Base-by-base conservation (phyloP, 2,797 vertebrate species). In the Artibeus jamaicensis region DNA sequence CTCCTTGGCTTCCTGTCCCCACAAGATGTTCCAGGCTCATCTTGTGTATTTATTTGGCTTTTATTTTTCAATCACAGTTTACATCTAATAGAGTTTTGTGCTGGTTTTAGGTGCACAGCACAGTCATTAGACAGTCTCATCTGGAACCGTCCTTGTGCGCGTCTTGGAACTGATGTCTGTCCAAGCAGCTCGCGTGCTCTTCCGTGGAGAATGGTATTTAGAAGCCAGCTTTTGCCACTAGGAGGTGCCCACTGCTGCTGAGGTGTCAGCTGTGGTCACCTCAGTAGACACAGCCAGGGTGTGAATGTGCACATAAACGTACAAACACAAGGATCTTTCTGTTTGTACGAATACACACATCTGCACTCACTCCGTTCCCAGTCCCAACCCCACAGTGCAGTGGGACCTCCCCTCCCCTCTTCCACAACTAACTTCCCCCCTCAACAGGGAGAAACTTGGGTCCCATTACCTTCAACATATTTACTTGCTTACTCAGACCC, bases 401-500 rank as follows among this genome's bases (percentile, higher is more conserved):
- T 15, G 65, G 46, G 83, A 89, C 19, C 37, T 46, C 32, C 24
- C 70, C 32, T 34, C 37, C 46, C 24, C 42, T 68, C 46, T 89
- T 83, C 91, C 21, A 32, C 32, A 79, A 65, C 12, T 86, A 79
- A 86, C 48, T 83, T 93, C 86, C 46, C 83, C 81, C 26, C 32
- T 84, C 50, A 59, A 12, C 55, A 42, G 22, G 22, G 14, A 42
- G 37, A 42, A 42, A 26, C 42, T 44, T 92, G 46, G 59, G 32
- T 92, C 62, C 68, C 32, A 29, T 86, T 86, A 92, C 70, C 39
- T 73, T 93, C 14, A 91, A 83, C 19, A 83, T 90, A 68, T 77
- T 89, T 85, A 89, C 15, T 92, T 44, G 77, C 93, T 89, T 93
- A 42, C 50, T 82, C 50, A 78, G 81, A 83, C 34, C 78, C 90